These are phyloP conservation scores for Nesometra sesokonis DNA, from an alignment of 35 echinoderm and acorn worm species.

Conservation along the genomic window DNA sequence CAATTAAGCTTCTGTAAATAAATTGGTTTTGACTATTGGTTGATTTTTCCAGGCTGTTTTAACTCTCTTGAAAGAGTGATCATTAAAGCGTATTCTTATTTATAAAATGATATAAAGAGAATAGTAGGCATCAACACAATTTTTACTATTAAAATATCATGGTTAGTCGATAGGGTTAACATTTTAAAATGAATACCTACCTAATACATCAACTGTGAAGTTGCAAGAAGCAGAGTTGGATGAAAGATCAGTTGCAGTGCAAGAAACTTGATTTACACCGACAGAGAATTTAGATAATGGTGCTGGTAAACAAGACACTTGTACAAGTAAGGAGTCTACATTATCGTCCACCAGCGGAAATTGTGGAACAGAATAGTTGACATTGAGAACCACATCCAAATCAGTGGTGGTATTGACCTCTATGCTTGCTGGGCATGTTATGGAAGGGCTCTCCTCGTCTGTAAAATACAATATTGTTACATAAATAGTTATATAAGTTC, in stretches of 20 bases:
- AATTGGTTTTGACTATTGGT: too few relatives aligned
- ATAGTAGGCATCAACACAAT: too few relatives aligned
- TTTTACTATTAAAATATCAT: too few relatives aligned
- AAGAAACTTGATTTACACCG: conserved; percentile 27
- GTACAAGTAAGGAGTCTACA: background rate
- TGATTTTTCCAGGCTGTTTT: too few relatives aligned
- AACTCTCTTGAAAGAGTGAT: too few relatives aligned
- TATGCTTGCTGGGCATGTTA: background rate
- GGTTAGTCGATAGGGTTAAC: too few relatives aligned
- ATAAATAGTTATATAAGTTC: too few relatives aligned
- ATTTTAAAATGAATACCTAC: background rate
- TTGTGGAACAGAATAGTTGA: background rate
- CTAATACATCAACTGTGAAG: conserved; percentile 28
- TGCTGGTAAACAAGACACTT: background rate
- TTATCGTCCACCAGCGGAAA: background rate
- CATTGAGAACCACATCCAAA: background rate
- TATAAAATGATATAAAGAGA: too few relatives aligned
- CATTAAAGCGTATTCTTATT: too few relatives aligned
- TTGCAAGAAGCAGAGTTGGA: conserved; percentile 28
- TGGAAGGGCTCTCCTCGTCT: background rate
- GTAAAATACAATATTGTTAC: background rate
- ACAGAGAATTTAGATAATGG: background rate
- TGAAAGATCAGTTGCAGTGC: conserved; percentile 31
- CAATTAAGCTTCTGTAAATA: background rate
- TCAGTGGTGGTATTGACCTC: background rate